Base-by-base conservation (phyloP, 2,113 vertebrate genomes). In the Corythornis madagascariensis region DNA sequence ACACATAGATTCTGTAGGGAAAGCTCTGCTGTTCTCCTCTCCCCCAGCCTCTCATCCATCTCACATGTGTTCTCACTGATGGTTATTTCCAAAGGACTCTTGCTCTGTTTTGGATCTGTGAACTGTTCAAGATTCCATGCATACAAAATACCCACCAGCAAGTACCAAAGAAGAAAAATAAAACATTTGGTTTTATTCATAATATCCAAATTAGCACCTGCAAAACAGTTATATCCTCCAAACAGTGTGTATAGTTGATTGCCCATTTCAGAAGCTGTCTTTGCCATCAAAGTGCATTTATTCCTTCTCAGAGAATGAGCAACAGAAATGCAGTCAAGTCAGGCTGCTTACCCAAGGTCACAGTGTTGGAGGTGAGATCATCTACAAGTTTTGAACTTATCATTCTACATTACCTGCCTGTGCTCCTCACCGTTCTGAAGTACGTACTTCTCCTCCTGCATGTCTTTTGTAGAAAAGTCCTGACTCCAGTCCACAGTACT, bases 41-140 rank as follows among this genome's bases (percentile, higher is more conserved):
- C 22, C 13, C 16, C 3, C 25, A 35, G 26, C 10, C 45, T 74
- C 47, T 90, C 13, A 67, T 25, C 31, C 31, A 17, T 16, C 42
- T 50, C 8, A 4, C 8, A 61, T 26, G 11, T 73, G 15, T 14
- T 26, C 16, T 85, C 1, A 1, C 40, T 56, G 22, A 0, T 67
- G 8, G 4, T 64, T 79, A 45, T 60, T 43, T 75, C 24, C 13
- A 13, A 17, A 42, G 56, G 6, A 80, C 5, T 70, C 6, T 6
- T 86, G 8, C 31, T 66, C 21, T 53, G 1, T 81, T 40, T 83
- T 60, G 52, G 7, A 15, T 75, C 6, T 60, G 28, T 48, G 47
- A 88, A 20, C 13, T 63, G 1, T 56, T 71, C 14, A 35, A 33
- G 20, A 26, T 22, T 89, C 50, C 17, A 45, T 11, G 67, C 16